phyloP scores from a whole-genome alignment of 1,140 invertebrate species.

The Holotrichia oblita region DNA sequence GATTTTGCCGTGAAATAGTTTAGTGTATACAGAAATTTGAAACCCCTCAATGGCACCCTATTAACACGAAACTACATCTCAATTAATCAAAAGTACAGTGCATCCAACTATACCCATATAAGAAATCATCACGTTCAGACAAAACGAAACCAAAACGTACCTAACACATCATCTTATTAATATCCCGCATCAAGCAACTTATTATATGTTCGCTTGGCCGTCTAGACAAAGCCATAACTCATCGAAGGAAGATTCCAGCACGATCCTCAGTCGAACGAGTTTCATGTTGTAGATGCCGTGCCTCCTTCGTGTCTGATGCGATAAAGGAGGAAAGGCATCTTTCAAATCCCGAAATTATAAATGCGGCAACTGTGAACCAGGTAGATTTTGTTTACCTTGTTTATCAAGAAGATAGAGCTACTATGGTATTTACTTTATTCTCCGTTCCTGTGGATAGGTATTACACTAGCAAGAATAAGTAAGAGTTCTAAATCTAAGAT shows the following conservation, averaged over 20 bases:
- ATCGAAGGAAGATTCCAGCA: constrained; percentile 15
- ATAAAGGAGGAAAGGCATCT: neutral
- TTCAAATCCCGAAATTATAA: constrained; percentile 3
- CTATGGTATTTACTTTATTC: constrained; percentile 3
- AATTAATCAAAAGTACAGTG: neutral
- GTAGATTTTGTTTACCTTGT: constrained; percentile 12
- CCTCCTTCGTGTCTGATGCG: neutral
- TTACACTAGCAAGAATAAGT: too few species aligned
- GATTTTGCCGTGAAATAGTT: too few species aligned
- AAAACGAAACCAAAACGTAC: constrained; percentile 6
- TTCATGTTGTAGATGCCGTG: neutral
- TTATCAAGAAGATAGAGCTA: neutral
- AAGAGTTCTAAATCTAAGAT: too few species aligned
- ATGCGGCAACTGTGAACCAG: constrained; percentile 9
- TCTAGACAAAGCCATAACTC: constrained; percentile 11
- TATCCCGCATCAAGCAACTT: neutral
- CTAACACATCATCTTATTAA: constrained; percentile 14
- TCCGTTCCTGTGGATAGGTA: neutral
- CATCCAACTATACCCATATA: neutral
- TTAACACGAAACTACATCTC: neutral
- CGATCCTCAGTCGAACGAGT: neutral
- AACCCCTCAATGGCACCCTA: neutral
- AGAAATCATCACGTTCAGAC: constrained; percentile 11
- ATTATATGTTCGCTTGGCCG: neutral
- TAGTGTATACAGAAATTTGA: neutral